Evolutionary conservation across 2,888 invertebrate species (phyloP).

Genomic region (Acanthacorydalis orientalis): DNA sequence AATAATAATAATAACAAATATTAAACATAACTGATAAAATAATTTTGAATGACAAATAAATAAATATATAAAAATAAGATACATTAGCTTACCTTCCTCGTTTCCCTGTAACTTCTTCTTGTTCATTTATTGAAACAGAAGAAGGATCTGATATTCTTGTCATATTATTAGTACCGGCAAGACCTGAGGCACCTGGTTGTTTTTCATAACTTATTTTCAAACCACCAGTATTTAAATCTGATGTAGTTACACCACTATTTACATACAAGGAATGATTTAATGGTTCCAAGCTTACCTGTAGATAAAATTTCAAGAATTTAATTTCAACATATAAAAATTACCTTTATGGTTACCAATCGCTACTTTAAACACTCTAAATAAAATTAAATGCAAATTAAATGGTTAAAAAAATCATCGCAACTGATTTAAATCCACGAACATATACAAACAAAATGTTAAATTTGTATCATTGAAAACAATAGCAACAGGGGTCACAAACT

Average conservation of each 20-base stretch:
- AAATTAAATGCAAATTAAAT: too few species aligned
- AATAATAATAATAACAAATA: constrained; percentile 7
- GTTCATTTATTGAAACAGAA: too few species aligned
- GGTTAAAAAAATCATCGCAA: too few species aligned
- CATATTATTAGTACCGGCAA: constrained; percentile 17
- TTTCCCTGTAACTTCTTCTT: constrained; percentile 31
- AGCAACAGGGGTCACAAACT: too few species aligned
- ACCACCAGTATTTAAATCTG: constrained; percentile 30
- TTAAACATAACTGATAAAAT: neutral
- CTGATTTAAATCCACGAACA: too few species aligned
- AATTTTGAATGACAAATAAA: constrained; percentile 5
- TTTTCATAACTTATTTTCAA: constrained; percentile 37
- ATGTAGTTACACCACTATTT: constrained; percentile 15
- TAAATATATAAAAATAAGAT: constrained; percentile 1
- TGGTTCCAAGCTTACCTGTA: constrained; percentile 2
- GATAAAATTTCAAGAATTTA: constrained; percentile 7
- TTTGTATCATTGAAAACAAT: too few species aligned
- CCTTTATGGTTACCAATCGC: too few species aligned
- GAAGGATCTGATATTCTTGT: constrained; percentile 11
- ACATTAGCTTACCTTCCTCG: constrained; percentile 32
- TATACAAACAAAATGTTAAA: too few species aligned
- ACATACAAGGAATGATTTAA: constrained; percentile 11
- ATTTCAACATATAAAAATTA: constrained; percentile 12
- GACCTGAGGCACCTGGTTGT: constrained; percentile 24
- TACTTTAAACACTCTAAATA: too few species aligned